Evolutionary conservation across 2,113 vertebrate genomes (phyloP).

Genomic region (Romanogobio albipinnatus): DNA sequence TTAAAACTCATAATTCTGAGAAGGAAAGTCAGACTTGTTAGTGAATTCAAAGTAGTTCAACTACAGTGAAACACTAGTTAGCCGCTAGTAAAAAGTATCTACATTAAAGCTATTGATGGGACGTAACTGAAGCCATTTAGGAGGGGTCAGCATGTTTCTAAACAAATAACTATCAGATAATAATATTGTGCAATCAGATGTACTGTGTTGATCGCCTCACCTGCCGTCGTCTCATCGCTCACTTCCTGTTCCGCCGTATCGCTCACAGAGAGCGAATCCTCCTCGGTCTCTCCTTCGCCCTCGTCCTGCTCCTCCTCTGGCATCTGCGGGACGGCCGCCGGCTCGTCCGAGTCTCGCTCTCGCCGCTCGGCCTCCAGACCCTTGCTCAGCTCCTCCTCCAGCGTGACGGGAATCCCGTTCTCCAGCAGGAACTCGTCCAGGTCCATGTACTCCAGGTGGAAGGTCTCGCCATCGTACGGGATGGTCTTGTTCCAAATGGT

Average conservation of each 20-base stretch:
- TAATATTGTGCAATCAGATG: not conserved
- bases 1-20: too few relatives aligned
- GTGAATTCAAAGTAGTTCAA: too few relatives aligned
- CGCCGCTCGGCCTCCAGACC: constrained; percentile 57
- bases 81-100: too few relatives aligned
- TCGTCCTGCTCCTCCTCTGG: constrained; percentile 4
- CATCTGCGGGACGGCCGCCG: not conserved
- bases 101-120: too few relatives aligned
- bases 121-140: not conserved
- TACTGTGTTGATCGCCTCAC: constrained; percentile 53
- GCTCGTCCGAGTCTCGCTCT: not conserved
- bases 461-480: constrained; percentile 95
- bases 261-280: not conserved
- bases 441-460: constrained; percentile 99
- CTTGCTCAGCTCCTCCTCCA: constrained; percentile 81
- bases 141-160: not conserved
- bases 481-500: constrained; percentile 98
- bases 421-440: constrained; percentile 97
- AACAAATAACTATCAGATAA: too few relatives aligned
- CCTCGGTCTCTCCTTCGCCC: constrained; percentile 50
- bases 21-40: too few relatives aligned
- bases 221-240: constrained; percentile 53
- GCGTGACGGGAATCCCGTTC: constrained; percentile 91
- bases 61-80: not conserved
- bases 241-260: constrained; percentile 48